Evolutionary conservation across 1,140 invertebrate genomes (phyloP).

Genomic region (Danaus melanippus): DNA sequence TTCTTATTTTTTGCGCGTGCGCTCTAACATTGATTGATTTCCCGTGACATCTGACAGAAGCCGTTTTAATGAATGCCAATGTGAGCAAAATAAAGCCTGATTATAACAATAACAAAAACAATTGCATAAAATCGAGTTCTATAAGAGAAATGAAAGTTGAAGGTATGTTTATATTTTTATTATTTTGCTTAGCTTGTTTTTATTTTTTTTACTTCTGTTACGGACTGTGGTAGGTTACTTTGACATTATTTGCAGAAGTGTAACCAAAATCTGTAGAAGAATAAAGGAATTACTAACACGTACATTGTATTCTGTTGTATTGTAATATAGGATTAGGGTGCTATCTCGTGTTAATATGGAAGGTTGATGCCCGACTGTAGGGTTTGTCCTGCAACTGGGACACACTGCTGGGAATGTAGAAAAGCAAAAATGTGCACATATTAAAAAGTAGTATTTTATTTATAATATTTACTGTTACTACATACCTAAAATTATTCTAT

Average conservation of each 20-base stretch:
- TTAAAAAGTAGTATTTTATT: no score
- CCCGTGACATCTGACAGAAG: slow-evolving; percentile 41
- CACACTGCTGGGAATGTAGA: no score
- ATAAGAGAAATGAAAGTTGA: slow-evolving; percentile 38
- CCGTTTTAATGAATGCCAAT: slow-evolving; percentile 16
- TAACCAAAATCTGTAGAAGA: slow-evolving; percentile 35
- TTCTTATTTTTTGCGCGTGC: slow-evolving; percentile 33
- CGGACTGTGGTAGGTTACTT: background rate
- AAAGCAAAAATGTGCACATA: no score
- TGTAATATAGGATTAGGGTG: slow-evolving; percentile 63
- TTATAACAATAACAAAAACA: slow-evolving; percentile 10
- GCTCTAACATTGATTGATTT: slow-evolving; percentile 58
- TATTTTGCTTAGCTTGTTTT: background rate
- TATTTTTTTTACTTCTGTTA: slow-evolving; percentile 4
- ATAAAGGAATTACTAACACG: slow-evolving; percentile 58
- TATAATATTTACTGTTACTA: no score
- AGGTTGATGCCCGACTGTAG: slow-evolving; percentile 27
- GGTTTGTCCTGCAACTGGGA: slow-evolving; percentile 10
- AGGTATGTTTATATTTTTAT: slow-evolving; percentile 25
- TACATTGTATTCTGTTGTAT: slow-evolving; percentile 26
- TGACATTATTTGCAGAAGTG: slow-evolving; percentile 24
- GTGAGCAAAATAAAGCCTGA: slow-evolving; percentile 16
- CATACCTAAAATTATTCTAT: no score
- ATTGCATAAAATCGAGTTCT: slow-evolving; percentile 24
- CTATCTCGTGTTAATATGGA: slow-evolving; percentile 56